These are phyloP conservation scores for Chelidonichthys spinosus DNA, from an alignment of 2,797 vertebrate species.

Conservation along the genomic window DNA sequence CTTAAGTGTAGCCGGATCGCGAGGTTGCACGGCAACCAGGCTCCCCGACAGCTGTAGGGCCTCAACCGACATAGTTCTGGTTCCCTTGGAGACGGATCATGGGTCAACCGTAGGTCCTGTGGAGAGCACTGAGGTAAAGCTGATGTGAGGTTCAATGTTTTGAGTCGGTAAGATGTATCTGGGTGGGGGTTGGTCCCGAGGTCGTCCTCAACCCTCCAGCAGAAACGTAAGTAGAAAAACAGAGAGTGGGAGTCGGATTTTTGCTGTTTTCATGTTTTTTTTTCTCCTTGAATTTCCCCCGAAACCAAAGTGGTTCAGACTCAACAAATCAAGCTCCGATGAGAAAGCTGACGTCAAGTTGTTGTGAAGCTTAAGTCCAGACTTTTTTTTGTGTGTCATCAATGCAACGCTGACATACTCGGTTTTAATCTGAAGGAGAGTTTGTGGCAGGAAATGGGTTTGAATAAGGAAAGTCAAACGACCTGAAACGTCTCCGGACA, in stretches of 20 bases:
- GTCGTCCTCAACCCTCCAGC: slow-evolving; percentile 19
- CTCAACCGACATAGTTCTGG: slow-evolving; percentile 53
- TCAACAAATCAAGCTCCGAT: slow-evolving; percentile 28
- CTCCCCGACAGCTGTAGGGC: slow-evolving; percentile 55
- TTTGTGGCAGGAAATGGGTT: background rate
- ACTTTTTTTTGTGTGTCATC: background rate
- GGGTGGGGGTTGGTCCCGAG: slow-evolving; percentile 27
- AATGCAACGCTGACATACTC: background rate
- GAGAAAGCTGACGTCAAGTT: slow-evolving; percentile 8
- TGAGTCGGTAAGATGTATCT: slow-evolving; percentile 15
- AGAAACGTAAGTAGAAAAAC: slow-evolving; percentile 34
- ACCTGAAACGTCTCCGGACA: no score
- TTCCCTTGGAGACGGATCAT: slow-evolving; percentile 61
- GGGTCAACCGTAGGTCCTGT: slow-evolving; percentile 27
- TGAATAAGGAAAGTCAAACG: no score
- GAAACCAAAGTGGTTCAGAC: slow-evolving; percentile 31
- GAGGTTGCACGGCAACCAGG: slow-evolving; percentile 69
- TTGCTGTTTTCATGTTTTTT: slow-evolving; percentile 12
- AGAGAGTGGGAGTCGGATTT: slow-evolving; percentile 9
- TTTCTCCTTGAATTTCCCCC: slow-evolving; percentile 23
- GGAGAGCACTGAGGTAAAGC: slow-evolving; percentile 36
- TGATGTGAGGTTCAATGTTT: slow-evolving; percentile 20
- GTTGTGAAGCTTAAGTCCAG: background rate
- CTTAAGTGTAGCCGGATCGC: slow-evolving; percentile 37
- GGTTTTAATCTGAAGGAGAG: background rate